Base-by-base conservation (phyloP, 1,140 invertebrate species). In the Apis florea region DNA sequence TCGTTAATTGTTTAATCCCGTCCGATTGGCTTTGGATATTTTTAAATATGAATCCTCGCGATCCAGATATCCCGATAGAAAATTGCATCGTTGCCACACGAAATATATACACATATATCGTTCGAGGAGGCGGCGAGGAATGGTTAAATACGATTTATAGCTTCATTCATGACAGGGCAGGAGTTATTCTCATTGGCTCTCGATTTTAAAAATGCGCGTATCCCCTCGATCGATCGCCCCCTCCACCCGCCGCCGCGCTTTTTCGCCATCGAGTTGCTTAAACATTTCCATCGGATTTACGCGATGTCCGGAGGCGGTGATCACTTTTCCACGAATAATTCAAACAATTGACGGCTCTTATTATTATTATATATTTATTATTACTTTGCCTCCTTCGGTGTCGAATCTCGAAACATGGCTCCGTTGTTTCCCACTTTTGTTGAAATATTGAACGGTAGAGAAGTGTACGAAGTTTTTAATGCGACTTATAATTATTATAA, bases 1-100 rank as follows among this genome's bases (percentile, higher is more conserved):
- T 82, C 82, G 78, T 83, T 83, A 81, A 83, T 83, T 80, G 78
- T 83, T 80, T 68, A 83, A 80, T 81, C 82, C 70, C 26, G 68
- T 83, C 49, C 78, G 82, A 74, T 80, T 61, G 64, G 49, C 54
- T 56, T n/a, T 11, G 49, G 58, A 68, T 79, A 79, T 80, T 83
- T 83, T 83, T 73, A 83, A 83, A 83, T 83, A 80, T 74, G 70
- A 81, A 83, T 83, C 78, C 59, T 74, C 78, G 77, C 78, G 77
- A 69, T 81, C 70, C 74, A 71, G 70, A 83, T 83, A 72, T 80
- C 82, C 31, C 78, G 78, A 80, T 79, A 76, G 80, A 77, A 77
- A 76, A 82, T 82, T 82, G 80, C n/a, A n/a, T n/a, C 64, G 66
- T 77, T 76, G 73, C 51, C 73, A n/a, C n/a, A n/a, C 56, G 53